These are phyloP conservation scores for Xenentodon cancila DNA, from an alignment of 2,797 vertebrate species.

Conservation along the genomic window DNA sequence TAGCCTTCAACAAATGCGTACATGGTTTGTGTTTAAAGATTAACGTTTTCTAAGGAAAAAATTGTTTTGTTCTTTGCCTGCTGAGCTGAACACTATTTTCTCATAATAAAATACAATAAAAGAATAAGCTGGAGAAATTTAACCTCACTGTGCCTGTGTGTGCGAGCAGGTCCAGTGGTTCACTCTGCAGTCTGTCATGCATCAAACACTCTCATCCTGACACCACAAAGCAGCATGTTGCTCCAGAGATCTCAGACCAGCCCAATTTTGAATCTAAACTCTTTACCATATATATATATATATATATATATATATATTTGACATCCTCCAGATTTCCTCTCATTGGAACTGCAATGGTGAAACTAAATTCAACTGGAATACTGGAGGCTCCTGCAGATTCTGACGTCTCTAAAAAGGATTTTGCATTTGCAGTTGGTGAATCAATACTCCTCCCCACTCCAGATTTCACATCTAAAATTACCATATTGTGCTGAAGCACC, in stretches of 20 bases:
- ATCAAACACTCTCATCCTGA: conserved; percentile 22
- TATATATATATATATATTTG: not conserved
- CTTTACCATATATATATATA: too few species aligned
- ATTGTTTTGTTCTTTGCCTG: too few species aligned
- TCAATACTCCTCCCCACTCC: conserved; percentile 53
- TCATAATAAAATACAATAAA: not conserved
- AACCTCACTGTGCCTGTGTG: not conserved
- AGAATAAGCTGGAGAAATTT: conserved; percentile 4
- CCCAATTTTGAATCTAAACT: conserved; percentile 3
- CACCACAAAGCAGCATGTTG: conserved; percentile 13
- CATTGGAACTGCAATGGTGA: conserved; percentile 18
- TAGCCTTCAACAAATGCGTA: too few species aligned
- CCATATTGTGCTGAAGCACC: conserved; percentile 48
- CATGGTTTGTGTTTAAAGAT: too few species aligned
- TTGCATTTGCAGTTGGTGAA: conserved; percentile 53
- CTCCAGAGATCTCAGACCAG: not conserved
- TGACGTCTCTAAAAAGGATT: conserved; percentile 69
- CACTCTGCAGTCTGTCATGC: conserved; percentile 17
- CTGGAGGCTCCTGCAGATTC: conserved; percentile 33
- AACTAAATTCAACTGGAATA: conserved; percentile 50
- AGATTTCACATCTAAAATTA: conserved; percentile 59
- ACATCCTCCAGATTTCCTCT: conserved; percentile 40
- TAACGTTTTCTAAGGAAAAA: too few species aligned
- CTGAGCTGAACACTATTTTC: too few species aligned
- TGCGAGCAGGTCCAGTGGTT: conserved; percentile 19